A percentile compares a stretch with the other conserved stretches of the same genome.
Conservation (phyloP, 1,140 invertebrate genomes). For the Epicauta chinensis region DNA sequence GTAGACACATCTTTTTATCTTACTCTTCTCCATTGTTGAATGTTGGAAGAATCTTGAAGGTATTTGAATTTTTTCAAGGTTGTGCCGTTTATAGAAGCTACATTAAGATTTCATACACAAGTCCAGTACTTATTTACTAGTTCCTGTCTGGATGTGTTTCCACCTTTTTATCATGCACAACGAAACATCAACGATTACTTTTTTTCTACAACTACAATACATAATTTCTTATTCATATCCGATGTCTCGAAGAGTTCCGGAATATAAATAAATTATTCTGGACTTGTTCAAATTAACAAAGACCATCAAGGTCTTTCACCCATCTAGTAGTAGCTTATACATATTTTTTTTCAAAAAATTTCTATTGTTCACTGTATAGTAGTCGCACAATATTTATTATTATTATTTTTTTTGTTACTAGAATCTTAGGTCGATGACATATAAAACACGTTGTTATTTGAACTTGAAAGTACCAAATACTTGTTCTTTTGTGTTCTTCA, state of each 20-base stretch:
- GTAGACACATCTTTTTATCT: too few relatives aligned
- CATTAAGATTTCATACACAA: conserved; percentile 9
- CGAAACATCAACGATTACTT: background rate
- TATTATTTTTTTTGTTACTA: too few relatives aligned
- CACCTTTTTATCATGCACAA: conserved; percentile 11
- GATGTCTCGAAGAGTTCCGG: conserved; percentile 13
- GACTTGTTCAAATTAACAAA: background rate
- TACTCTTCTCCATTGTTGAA: too few relatives aligned
- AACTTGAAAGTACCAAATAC: conserved; percentile 5
- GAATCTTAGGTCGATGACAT: too few relatives aligned
- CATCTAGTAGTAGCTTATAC: too few relatives aligned
- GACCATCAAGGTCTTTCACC: too few relatives aligned
- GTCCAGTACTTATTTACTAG: background rate
- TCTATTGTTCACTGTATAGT: too few relatives aligned
- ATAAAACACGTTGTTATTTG: too few relatives aligned
- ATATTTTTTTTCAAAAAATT: too few relatives aligned
- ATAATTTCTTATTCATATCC: background rate
- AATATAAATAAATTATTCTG: conserved; percentile 12
- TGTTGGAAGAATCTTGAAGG: conserved; percentile 1
- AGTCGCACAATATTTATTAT: too few relatives aligned
- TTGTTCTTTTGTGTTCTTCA: conserved; percentile 9
- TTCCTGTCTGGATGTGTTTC: conserved; percentile 11
- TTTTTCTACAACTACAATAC: conserved; percentile 6
- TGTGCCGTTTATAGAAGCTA: conserved; percentile 2
- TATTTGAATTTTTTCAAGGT: conserved; percentile 16